A percentile compares a stretch with the other conserved stretches of the same genome.
Conservation (phyloP, 2,888 invertebrate species). For the Xanthostigma xanthostigma region DNA sequence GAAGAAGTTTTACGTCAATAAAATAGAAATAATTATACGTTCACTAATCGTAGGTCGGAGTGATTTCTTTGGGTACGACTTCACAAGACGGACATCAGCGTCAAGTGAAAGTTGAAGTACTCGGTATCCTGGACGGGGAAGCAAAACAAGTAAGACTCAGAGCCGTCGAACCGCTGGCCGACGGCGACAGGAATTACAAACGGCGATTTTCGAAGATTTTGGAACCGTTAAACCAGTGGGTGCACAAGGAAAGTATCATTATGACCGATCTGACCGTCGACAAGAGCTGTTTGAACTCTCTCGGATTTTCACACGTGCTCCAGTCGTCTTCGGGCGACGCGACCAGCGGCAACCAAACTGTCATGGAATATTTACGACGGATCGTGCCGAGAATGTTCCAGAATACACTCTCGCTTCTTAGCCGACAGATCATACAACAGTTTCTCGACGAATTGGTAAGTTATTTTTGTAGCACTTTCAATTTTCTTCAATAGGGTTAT, state of each 20-base stretch:
- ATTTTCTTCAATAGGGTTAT: too few relatives aligned
- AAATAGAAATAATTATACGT: too few relatives aligned
- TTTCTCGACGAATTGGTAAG: slow-evolving; percentile 66
- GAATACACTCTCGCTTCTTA: slow-evolving; percentile 67
- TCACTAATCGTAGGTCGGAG: slow-evolving; percentile 40
- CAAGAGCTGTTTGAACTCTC: slow-evolving; percentile 54
- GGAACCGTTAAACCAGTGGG: slow-evolving; percentile 65
- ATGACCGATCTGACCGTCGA: slow-evolving; percentile 76
- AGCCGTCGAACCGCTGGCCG: slow-evolving; percentile 68
- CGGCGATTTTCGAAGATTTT: slow-evolving; percentile 71
- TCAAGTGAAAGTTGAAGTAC: slow-evolving; percentile 75
- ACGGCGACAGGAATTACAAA: slow-evolving; percentile 66
- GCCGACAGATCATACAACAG: slow-evolving; percentile 76
- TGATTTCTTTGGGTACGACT: slow-evolving; percentile 76
- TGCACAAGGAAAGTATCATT: slow-evolving; percentile 59
- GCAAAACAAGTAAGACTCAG: slow-evolving; percentile 59
- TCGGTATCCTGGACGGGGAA: slow-evolving; percentile 64
- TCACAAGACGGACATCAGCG: slow-evolving; percentile 48
- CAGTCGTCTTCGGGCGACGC: slow-evolving; percentile 38
- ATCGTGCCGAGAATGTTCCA: slow-evolving; percentile 86
- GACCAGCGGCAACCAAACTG: slow-evolving; percentile 28
- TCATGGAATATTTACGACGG: slow-evolving; percentile 76
- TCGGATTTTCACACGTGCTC: slow-evolving; percentile 66
- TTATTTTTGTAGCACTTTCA: neutral
- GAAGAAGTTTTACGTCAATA: too few relatives aligned